These are phyloP conservation scores for Blomia tropicalis DNA, from an alignment of 2,888 invertebrate genomes.

Conservation along the genomic window DNA sequence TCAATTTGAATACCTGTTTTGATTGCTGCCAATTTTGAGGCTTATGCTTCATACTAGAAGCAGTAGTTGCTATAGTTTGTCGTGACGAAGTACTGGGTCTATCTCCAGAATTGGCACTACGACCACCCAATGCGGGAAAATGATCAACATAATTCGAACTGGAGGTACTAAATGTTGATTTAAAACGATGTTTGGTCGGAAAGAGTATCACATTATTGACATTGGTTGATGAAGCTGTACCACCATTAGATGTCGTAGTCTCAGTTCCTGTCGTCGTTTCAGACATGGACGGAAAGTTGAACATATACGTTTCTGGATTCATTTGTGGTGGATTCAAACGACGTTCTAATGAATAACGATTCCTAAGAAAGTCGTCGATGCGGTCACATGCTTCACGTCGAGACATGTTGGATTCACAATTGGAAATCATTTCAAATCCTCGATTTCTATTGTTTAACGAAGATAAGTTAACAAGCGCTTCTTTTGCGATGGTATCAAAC, in stretches of 20 bases:
- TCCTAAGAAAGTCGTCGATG: background rate
- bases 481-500: background rate
- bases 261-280: too few species aligned
- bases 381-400: background rate
- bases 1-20: too few species aligned
- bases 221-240: background rate
- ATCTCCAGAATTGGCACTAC: background rate
- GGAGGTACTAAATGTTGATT: background rate
- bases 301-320: background rate
- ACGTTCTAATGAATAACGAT: background rate
- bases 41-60: background rate
- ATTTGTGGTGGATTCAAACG: background rate
- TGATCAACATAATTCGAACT: background rate
- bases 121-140: background rate
- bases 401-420: background rate
- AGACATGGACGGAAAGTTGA: slow-evolving; percentile 4
- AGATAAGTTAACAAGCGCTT: background rate
- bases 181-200: background rate
- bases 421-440: background rate
- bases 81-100: background rate
- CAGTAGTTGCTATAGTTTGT: background rate
- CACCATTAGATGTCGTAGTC: background rate
- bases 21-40: background rate
- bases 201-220: background rate
- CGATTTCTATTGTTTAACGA: background rate